A percentile compares a stretch with the other conserved stretches of the same genome.
These are phyloP conservation scores for Diadophis punctatus DNA, from an alignment of 2,113 vertebrate species.

Conservation along the genomic window DNA sequence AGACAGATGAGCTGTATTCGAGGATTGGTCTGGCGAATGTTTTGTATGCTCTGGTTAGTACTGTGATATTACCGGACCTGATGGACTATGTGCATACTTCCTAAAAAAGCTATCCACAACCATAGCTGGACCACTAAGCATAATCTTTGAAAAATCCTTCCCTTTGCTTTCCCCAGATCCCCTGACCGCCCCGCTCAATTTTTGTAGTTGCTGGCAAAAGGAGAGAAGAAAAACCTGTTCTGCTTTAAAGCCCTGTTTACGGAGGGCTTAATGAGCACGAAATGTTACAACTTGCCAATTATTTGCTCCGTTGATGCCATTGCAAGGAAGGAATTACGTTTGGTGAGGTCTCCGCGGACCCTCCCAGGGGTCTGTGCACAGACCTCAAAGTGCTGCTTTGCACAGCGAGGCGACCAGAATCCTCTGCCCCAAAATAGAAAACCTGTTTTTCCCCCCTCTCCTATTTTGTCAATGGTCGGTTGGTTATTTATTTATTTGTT, in stretches of 20 bases:
- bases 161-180: not conserved
- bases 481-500: not conserved
- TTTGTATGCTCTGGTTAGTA: no score
- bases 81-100: no score
- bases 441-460: not conserved
- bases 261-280: constrained; percentile 57
- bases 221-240: not conserved
- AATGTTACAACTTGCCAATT: constrained; percentile 65
- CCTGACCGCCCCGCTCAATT: not conserved
- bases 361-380: not conserved
- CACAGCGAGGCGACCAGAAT: not conserved
- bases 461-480: not conserved
- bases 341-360: constrained; percentile 24
- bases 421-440: not conserved
- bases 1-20: no score
- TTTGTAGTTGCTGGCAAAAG: not conserved
- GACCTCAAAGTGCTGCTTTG: not conserved
- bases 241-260: not conserved
- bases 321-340: constrained; percentile 1
- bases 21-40: no score
- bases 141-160: no score
- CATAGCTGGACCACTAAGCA: no score
- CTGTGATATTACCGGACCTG: no score
- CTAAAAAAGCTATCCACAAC: no score
- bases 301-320: constrained; percentile 62